phyloP scores from a whole-genome alignment of 2,797 vertebrate genomes.

The Diglossa cyanea region DNA sequence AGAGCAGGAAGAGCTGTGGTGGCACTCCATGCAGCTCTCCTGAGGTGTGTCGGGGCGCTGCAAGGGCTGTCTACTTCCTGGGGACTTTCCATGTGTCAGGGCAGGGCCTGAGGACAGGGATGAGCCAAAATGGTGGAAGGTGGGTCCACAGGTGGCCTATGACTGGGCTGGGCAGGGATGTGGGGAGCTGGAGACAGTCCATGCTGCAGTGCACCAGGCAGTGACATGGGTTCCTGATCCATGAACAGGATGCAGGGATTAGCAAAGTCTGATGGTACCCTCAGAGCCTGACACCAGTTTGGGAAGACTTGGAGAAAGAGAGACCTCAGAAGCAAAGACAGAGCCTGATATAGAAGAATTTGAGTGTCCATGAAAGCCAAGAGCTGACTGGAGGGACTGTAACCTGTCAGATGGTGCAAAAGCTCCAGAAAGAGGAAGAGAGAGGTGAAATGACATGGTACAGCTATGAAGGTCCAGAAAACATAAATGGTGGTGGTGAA shows the following conservation, averaged over 20 bases:
- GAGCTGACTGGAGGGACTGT: not conserved
- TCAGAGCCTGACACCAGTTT: not conserved
- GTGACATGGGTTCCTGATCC: not conserved
- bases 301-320: not conserved
- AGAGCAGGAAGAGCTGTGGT: not conserved
- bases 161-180: not conserved
- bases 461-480: not conserved
- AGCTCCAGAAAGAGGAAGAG: not conserved
- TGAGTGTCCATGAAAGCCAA: not conserved
- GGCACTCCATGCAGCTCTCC: not conserved
- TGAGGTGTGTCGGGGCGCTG: not conserved
- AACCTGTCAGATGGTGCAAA: not conserved
- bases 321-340: not conserved
- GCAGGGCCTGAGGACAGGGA: not conserved
- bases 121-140: not conserved
- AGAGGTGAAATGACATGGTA: not conserved
- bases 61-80: rapidly evolving
- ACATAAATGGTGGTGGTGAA: not conserved
- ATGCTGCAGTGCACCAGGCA: not conserved
- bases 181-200: not conserved
- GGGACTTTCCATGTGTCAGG: no score
- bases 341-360: not conserved
- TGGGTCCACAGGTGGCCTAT: not conserved
- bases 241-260: rapidly evolving
- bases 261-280: not conserved